These are phyloP conservation scores for Heliconius himera DNA, from an alignment of 1,140 invertebrate genomes.

Conservation along the genomic window DNA sequence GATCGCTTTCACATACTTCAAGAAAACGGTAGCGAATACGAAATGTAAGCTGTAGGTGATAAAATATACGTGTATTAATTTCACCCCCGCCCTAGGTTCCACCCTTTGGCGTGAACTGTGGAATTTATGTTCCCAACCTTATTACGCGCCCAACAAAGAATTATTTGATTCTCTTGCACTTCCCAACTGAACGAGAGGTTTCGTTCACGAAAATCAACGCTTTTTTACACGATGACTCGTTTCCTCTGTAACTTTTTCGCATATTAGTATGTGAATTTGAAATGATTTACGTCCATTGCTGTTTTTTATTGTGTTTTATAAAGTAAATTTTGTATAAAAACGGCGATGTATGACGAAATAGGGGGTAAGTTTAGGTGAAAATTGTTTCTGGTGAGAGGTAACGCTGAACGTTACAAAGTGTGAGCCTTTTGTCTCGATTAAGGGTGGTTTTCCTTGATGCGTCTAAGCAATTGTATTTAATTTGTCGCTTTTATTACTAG, in stretches of 20 bases:
- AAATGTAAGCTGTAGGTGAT: slow-evolving; percentile 2
- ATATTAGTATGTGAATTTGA: slow-evolving; percentile 38
- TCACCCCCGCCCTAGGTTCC: not conserved
- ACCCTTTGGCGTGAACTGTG: slow-evolving; percentile 24
- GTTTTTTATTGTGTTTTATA: slow-evolving; percentile 16
- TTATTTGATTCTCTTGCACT: slow-evolving; percentile 65
- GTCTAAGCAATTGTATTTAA: not conserved
- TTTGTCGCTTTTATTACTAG: not conserved
- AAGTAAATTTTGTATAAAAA: not conserved
- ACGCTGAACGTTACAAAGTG: slow-evolving; percentile 79
- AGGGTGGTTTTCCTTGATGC: slow-evolving; percentile 45
- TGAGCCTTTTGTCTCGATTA: slow-evolving; percentile 78
- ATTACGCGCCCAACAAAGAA: slow-evolving; percentile 32
- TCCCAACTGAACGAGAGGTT: slow-evolving; percentile 51
- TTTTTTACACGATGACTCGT: slow-evolving; percentile 61
- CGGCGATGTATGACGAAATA: slow-evolving; percentile 54
- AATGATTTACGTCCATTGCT: slow-evolving; percentile 47
- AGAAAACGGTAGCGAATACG: not conserved
- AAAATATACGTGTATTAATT: slow-evolving; percentile 31
- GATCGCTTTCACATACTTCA: not conserved
- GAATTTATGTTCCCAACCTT: slow-evolving; percentile 25
- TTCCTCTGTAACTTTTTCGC: slow-evolving; percentile 43
- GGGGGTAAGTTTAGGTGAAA: slow-evolving; percentile 36
- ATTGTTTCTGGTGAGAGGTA: slow-evolving; percentile 55
- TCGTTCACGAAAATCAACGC: slow-evolving; percentile 65